These are phyloP conservation scores for Poecile atricapillus DNA, from an alignment of 2,113 vertebrate species.

Conservation along the genomic window DNA sequence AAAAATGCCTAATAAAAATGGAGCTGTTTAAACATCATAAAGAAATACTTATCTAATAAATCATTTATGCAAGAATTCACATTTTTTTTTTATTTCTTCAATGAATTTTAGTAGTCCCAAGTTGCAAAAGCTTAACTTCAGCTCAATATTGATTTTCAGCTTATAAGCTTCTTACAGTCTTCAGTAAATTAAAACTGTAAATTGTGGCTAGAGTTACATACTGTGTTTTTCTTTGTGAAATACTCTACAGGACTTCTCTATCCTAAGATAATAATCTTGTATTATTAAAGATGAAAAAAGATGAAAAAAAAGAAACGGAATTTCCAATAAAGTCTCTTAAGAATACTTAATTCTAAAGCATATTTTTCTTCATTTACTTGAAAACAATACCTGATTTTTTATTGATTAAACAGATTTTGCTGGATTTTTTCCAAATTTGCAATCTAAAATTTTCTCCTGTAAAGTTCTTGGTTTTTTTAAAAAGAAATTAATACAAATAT, in stretches of 20 bases:
- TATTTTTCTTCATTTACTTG: not conserved
- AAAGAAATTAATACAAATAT: rapidly evolving
- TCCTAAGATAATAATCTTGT: not conserved
- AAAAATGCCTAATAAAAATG: not conserved
- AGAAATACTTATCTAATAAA: not conserved
- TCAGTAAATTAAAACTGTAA: not conserved
- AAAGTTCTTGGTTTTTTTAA: not conserved
- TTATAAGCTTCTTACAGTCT: not conserved
- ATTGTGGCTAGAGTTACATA: not conserved
- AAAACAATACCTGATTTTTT: not conserved
- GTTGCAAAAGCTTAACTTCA: not conserved
- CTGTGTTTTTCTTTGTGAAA: not conserved
- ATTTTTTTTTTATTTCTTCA: not conserved
- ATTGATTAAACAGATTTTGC: not conserved
- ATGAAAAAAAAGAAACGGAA: not conserved
- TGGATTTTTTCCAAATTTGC: not conserved
- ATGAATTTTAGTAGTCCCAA: not conserved
- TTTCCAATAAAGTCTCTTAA: not conserved
- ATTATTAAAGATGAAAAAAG: not conserved
- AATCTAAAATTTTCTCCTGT: not conserved
- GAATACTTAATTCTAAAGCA: not conserved
- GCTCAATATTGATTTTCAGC: not conserved
- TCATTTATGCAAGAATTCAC: not conserved
- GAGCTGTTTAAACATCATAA: not conserved
- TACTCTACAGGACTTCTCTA: not conserved